Evolutionary conservation across 2,888 invertebrate genomes (phyloP).

Genomic region (Ormyrus nitidulus): DNA sequence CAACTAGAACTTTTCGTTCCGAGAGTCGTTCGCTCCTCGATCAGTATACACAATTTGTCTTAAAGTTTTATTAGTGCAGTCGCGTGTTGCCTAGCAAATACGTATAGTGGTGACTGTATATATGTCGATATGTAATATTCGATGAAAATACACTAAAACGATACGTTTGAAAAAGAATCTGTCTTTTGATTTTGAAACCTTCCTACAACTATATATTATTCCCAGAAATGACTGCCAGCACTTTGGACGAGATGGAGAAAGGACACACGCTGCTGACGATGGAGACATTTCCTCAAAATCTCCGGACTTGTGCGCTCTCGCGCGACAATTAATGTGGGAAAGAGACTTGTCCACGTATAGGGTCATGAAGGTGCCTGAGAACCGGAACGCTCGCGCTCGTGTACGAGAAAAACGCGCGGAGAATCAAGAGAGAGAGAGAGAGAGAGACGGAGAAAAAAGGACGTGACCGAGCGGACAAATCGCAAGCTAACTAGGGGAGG

Average conservation of each 20-base stretch:
- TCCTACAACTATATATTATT: not conserved
- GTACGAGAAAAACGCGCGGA: not conserved
- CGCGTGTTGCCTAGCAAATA: conserved; percentile 66
- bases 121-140: conserved; percentile 75
- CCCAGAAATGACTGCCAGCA: not conserved
- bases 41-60: conserved; percentile 44
- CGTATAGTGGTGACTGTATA: conserved; percentile 72
- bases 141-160: conserved; percentile 66
- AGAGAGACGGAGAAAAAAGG: conserved; percentile 31
- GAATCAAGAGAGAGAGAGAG: conserved; percentile 15
- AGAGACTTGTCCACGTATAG: conserved; percentile 58
- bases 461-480: conserved; percentile 69
- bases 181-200: not conserved
- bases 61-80: conserved; percentile 60
- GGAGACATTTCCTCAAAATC: conserved; percentile 62
- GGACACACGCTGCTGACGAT: conserved; percentile 42
- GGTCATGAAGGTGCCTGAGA: conserved; percentile 71
- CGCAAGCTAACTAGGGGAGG: conserved; percentile 48
- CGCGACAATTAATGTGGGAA: conserved; percentile 70
- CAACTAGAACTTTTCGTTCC: conserved; percentile 11
- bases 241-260: conserved; percentile 28
- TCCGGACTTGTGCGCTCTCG: conserved; percentile 4
- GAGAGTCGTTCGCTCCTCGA: conserved; percentile 37
- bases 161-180: conserved; percentile 59
- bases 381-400: conserved; percentile 66